Conservation (phyloP, 1,140 invertebrate species). For the Bombus soroeensis region DNA sequence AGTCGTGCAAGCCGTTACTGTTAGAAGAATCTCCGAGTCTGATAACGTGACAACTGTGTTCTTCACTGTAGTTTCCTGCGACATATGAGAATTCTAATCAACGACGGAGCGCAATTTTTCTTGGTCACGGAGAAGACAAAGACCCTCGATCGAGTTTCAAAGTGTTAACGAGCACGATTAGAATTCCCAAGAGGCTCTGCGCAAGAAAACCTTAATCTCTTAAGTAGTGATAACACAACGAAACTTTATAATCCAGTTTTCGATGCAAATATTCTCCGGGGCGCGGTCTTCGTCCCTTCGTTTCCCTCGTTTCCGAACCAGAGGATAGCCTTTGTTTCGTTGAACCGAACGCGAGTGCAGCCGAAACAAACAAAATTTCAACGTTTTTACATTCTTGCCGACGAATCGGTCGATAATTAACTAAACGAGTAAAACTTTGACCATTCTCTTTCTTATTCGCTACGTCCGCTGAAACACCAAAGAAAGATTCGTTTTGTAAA, state of each 20-base stretch:
- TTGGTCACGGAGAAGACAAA: neutral
- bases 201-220: slow-evolving; percentile 63
- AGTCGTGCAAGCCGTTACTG: neutral
- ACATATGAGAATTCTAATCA: neutral
- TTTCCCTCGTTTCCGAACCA: neutral
- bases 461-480: neutral
- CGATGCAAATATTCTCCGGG: slow-evolving; percentile 36
- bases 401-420: slow-evolving; percentile 48
- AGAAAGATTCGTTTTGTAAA: neutral
- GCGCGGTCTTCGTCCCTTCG: neutral
- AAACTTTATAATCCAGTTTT: slow-evolving; percentile 68
- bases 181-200: slow-evolving; percentile 41
- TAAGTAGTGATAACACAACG: slow-evolving; percentile 64
- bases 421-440: slow-evolving; percentile 21
- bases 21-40: neutral
- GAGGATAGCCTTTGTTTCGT: slow-evolving; percentile 24
- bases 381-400: neutral
- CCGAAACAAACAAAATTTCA: slow-evolving; percentile 25
- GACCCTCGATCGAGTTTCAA: slow-evolving; percentile 10
- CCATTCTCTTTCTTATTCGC: neutral
- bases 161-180: slow-evolving; percentile 44
- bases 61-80: neutral
- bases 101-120: neutral
- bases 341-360: neutral
- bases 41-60: neutral